Base-by-base conservation (phyloP, 1,140 invertebrate species). In the Antheraea mylitta region DNA sequence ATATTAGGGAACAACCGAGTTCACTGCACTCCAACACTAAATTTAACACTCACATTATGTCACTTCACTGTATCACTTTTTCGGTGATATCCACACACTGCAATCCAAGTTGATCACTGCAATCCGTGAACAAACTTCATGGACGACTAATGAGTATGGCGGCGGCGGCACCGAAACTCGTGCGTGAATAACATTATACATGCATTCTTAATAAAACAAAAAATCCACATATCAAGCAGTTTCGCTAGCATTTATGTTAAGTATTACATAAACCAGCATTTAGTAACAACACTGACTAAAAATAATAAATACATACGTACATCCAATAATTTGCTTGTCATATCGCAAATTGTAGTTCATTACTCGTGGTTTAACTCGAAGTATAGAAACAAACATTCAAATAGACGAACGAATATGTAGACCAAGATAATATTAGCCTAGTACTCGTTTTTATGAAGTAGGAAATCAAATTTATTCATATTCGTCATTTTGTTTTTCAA, bases 41-140 rank as follows among this genome's bases (percentile, higher is more conserved):
- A 71, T 69, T 42, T 68, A 72, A 81, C 84, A 89, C 85, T 82
- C 79, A 75, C 82, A 91, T 71, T 69, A 80, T 59, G 80, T 82
- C 87, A 91, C 87, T 85, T 68, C 87, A 90, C 89, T 86, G 61
- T 74, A 67, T 86, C 87, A 91, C 86, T 87, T 77, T 72, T 79
- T 78, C 72, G 79, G 19, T 72, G 58, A 65, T 73, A 77, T 76
- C 79, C 75, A 72, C 45, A 81, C 89, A 91, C 89, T 91, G 89
- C 89, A 91, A 91, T 91, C 89, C 89, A 85, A 87, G 67, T 78
- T 65, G 79, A 79, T 80, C 89, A 91, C 89, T 91, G 89, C 89
- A 91, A 91, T 91, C 89, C 89, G 78, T 89, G 30, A 72, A 75
- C 72, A 69, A 73, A 70, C 70, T 73, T 70, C 64, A 36, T 75